Evolutionary conservation across 2,888 invertebrate genomes (phyloP).

Genomic region (Amphipoea lucens): DNA sequence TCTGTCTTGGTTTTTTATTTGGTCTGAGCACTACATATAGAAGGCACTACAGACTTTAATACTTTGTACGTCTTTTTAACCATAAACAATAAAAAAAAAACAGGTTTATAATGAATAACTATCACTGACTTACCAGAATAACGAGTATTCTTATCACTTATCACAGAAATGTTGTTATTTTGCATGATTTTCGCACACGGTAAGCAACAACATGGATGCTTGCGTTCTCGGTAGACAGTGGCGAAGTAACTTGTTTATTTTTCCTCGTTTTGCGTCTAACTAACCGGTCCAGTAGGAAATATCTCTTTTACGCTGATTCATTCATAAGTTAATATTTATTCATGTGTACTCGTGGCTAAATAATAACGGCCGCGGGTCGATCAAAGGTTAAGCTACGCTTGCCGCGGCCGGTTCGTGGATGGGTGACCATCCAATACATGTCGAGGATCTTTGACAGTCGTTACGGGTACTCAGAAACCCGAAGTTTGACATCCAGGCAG

Average conservation of each 20-base stretch:
- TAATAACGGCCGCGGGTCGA: no score
- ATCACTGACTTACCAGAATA: constrained; percentile 26
- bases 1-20: no score
- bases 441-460: no score
- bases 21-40: not conserved
- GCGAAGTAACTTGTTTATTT: constrained; percentile 1
- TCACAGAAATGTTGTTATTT: not conserved
- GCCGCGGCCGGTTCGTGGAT: not conserved
- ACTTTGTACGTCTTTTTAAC: not conserved
- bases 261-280: constrained; percentile 29
- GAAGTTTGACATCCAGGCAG: no score
- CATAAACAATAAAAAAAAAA: not conserved
- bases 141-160: not conserved
- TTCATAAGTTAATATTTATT: not conserved
- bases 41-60: not conserved
- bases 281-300: constrained; percentile 15
- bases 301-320: constrained; percentile 3
- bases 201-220: not conserved
- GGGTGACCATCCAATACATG: not conserved
- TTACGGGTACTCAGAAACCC: no score
- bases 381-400: no score
- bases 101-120: not conserved
- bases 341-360: no score
- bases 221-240: not conserved
- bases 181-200: constrained; percentile 14